These are phyloP conservation scores for Sebastes paucispinis DNA, from an alignment of 2,797 vertebrate genomes.

Conservation along the genomic window DNA sequence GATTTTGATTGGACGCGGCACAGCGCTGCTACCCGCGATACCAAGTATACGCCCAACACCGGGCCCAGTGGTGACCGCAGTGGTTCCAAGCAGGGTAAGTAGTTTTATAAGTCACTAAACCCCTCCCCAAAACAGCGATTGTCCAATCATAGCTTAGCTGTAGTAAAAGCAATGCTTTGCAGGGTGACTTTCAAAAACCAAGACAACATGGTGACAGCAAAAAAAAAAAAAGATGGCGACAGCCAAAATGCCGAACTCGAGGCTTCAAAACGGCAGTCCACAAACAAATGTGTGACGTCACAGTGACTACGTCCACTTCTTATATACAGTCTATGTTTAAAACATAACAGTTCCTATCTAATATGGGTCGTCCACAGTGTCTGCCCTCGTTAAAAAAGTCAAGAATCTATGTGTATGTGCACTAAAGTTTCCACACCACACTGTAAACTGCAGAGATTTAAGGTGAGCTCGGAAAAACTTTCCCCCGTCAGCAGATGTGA, in stretches of 20 bases:
- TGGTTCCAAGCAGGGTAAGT: slow-evolving; percentile 94
- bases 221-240: too few species aligned
- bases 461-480: not conserved
- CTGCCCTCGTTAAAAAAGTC: not conserved
- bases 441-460: not conserved
- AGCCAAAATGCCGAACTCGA: too few species aligned
- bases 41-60: slow-evolving; percentile 97
- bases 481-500: not conserved
- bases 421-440: not conserved
- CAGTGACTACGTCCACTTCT: too few species aligned
- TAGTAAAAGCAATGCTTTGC: too few species aligned
- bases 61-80: slow-evolving; percentile 92
- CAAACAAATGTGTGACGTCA: too few species aligned
- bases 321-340: not conserved
- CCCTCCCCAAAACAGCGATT: not conserved
- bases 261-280: fast-evolving
- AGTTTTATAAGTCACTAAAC: not conserved
- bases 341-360: not conserved
- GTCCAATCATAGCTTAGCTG: not conserved
- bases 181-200: not conserved
- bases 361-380: not conserved
- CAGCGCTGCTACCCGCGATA: slow-evolving; percentile 94
- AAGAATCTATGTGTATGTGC: not conserved
- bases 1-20: slow-evolving; percentile 98
- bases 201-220: too few species aligned